These are phyloP conservation scores for Hypotaenidia philippensis DNA, from an alignment of 2,797 vertebrate genomes.

Conservation along the genomic window DNA sequence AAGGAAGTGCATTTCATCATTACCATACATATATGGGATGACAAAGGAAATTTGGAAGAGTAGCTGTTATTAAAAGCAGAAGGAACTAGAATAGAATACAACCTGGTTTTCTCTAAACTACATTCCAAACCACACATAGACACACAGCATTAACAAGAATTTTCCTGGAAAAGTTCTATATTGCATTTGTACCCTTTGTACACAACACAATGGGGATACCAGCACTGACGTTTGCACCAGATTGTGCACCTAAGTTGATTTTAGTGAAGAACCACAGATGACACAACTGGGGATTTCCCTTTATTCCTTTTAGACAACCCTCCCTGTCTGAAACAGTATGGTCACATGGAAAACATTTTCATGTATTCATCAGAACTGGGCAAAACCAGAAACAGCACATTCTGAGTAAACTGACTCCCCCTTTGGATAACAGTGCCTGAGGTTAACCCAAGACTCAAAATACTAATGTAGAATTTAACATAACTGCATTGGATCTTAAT, in stretches of 20 bases:
- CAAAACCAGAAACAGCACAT: not conserved
- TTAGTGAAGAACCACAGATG: not conserved
- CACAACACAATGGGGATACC: not conserved
- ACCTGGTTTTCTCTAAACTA: not conserved
- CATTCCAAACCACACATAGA: not conserved
- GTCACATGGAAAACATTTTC: not conserved
- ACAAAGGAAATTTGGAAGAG: conserved; percentile 38
- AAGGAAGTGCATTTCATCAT: conserved; percentile 20
- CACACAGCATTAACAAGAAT: not conserved
- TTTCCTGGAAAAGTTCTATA: not conserved
- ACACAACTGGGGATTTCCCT: not conserved
- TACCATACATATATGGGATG: not conserved
- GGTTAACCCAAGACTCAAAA: not conserved
- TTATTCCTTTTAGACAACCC: not conserved
- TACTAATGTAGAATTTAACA: not conserved
- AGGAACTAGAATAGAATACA: not conserved
- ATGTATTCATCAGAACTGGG: not conserved
- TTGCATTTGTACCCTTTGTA: not conserved
- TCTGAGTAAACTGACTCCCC: not conserved
- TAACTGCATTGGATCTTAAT: not conserved
- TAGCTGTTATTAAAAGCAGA: conserved; percentile 32
- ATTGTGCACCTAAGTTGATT: not conserved
- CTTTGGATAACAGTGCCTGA: not conserved
- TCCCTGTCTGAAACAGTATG: not conserved
- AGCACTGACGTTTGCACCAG: fast-evolving